Base-by-base conservation (phyloP, 2,888 invertebrate genomes). In the Trissonchulus sp. region DNA sequence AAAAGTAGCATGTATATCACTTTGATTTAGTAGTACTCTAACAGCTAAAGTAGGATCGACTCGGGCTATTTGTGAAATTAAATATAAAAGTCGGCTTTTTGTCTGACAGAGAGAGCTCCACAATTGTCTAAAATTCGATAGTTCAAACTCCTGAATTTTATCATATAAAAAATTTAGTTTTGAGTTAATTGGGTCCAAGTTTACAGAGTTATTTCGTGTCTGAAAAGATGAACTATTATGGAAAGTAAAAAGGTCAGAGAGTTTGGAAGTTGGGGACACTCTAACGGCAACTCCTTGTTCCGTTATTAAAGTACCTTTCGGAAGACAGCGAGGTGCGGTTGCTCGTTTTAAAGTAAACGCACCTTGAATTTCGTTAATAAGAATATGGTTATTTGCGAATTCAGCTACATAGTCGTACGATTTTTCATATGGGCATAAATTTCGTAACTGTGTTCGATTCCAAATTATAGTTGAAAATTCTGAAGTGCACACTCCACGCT, bases 1-100 rank as follows among this genome's bases (percentile, higher is more conserved):
- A 34, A 63, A 73, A 34, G 73, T n/a, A 3, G 73, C 63, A 35
- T 34, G n/a, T 23, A 73, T 73, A 33, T 63, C 73, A 8, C 15
- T 33, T 15, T 38, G 73, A 23, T 48, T 48, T 48, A 65, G 28
- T 23, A 65, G 31, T 15, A n/a, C 65, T 28, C 65, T 3, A 15
- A n/a, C 65, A 28, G 8, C 48, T 48, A 48, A 48, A 8, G 48
- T 48, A 48, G 48, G 8, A 48, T 48, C 48, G 18, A 48, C 23
- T 23, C 48, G 8, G 18, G 48, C 23, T 48, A 48, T 8, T 23
- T 48, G 48, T 48, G 18, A 48, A 15, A 65, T 65, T 3, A 65
- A 3, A 28, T 65, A 3, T 30, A 65, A 65, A 65, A 28, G 31
- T 65, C 65, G 3, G n/a, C 3, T 3, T 15, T 23, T 30, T 3